Evolutionary conservation across 1,140 invertebrate species (phyloP), one percentile per base, ranked within the genome.

Genomic region (Drosophila kikkawai): DNA sequence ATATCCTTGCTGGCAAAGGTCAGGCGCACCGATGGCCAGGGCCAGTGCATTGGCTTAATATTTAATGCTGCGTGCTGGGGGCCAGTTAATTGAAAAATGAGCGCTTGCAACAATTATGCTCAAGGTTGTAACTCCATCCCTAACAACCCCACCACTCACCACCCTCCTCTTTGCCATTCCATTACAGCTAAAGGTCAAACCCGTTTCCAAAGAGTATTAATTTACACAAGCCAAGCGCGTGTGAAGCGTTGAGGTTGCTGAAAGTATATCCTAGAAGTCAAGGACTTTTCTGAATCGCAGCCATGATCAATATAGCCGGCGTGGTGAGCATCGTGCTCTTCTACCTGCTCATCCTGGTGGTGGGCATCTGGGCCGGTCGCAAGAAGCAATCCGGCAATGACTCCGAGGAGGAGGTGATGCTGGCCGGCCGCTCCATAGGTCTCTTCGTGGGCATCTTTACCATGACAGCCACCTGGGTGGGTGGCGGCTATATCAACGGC

Each of bases 401-500:
- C 91, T 97, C 96, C 26, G 97, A 98, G 91, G 98, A 99, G 93
- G 98, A 99, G 93, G 98, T 99, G 15, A 99, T 99, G 98, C 93
- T 99, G 80, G 98, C 98, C 1, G 98, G 98, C 1, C 94, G 98
- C 53, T 98, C 98, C 87, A 99, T 99, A 82, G 98, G 98, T 6
- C 94, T 99, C 4, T 97, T 99, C 82, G 98, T 99, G 45, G 98
- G 98, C 19, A 98, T 99, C 71, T 99, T 99, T 85, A 99, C 98
- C 15, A 99, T 99, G 98, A 99, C 98, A 96, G 98, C 98, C 19
- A 99, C 98, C 19, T 99, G 99, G 99, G 98, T 99, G 15, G 99
- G 99, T 63, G 99, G 99, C 39, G 99, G 98, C 36, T 99, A 99
- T 94, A 99, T 99, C 91, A 99, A 99, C 93, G 99, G 99, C 71